Percentiles rank a stretch among this genome's conserved stretches.
Evolutionary conservation across 2,888 invertebrate genomes (phyloP).

Genomic region (Plagiodera versicolora): DNA sequence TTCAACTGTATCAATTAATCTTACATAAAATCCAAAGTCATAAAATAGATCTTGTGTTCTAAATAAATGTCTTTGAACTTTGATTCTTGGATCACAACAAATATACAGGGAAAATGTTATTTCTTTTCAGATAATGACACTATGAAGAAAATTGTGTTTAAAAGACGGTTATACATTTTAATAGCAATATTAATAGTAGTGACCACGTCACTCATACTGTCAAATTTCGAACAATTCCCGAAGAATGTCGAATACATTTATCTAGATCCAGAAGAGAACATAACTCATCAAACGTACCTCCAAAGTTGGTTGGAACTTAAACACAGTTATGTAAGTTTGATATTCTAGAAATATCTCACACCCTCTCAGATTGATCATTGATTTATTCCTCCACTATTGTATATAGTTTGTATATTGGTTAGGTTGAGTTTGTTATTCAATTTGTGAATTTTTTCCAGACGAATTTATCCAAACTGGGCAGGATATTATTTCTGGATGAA

Average conservation of each 20-base stretch:
- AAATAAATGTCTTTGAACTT: no score
- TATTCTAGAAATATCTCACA: no score
- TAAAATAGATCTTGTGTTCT: no score
- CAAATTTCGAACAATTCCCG: not conserved
- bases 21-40: no score
- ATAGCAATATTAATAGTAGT: not conserved
- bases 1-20: no score
- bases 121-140: slow-evolving; percentile 21
- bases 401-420: no score
- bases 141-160: slow-evolving; percentile 8
- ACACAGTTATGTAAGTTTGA: not conserved
- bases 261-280: not conserved
- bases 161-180: slow-evolving; percentile 6
- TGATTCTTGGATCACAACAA: no score
- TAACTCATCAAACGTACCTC: not conserved
- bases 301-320: not conserved
- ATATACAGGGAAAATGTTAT: not conserved
- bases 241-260: slow-evolving; percentile 6
- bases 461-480: slow-evolving; percentile 51
- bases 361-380: no score
- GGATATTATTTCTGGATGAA: slow-evolving; percentile 51
- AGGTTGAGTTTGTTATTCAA: no score
- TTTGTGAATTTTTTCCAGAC: slow-evolving; percentile 39
- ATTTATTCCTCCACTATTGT: no score
- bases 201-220: slow-evolving; percentile 8